These are phyloP conservation scores for Drosophila nigritarsus DNA, from an alignment of 2,888 invertebrate genomes.

Conservation along the genomic window DNA sequence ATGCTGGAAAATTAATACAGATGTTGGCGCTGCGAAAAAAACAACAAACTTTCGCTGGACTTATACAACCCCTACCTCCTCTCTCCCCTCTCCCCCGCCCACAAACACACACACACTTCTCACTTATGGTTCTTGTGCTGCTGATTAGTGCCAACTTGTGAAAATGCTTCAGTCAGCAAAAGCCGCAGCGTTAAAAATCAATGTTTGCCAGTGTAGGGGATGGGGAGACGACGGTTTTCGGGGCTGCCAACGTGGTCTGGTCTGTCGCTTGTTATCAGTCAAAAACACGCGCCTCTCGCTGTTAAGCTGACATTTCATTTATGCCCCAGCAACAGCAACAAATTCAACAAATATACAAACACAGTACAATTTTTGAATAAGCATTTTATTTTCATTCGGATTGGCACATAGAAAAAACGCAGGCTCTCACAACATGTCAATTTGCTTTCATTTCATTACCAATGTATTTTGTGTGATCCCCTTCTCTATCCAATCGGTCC, in stretches of 20 bases:
- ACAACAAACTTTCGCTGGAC: background rate
- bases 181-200: constrained; percentile 24
- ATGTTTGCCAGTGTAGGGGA: background rate
- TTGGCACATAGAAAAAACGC: constrained; percentile 39
- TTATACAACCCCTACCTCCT: background rate
- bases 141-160: constrained; percentile 43
- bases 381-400: constrained; percentile 17
- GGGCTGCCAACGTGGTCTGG: constrained; percentile 2
- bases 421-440: background rate
- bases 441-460: too few relatives aligned
- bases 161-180: constrained; percentile 40
- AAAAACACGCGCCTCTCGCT: constrained; percentile 37
- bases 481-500: background rate
- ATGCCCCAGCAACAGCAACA: constrained; percentile 1
- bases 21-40: constrained; percentile 15
- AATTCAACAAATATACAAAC: background rate
- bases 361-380: background rate
- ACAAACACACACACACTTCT: background rate
- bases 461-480: background rate
- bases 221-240: background rate
- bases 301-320: constrained; percentile 19
- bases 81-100: background rate
- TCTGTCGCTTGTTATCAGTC: constrained; percentile 52
- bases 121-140: constrained; percentile 25
- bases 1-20: constrained; percentile 64